Percentiles rank a stretch among this genome's conserved stretches.
phyloP scores from a whole-genome alignment of 1,140 invertebrate genomes.

The Temnothorax curvispinosus region DNA sequence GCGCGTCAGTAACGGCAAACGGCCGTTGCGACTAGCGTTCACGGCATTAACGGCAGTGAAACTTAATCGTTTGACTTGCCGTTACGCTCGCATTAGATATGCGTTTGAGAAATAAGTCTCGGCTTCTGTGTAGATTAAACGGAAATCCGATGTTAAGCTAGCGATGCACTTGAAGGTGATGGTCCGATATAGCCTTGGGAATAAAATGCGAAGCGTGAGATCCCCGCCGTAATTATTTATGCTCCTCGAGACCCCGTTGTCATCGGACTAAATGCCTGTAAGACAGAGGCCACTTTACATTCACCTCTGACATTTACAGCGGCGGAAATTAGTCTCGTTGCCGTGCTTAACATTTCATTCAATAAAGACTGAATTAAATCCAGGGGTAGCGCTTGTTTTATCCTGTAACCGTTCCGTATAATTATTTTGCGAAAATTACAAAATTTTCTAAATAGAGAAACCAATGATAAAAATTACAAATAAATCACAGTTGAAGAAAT shows the following conservation, averaged over 20 bases:
- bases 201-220: conserved; percentile 26
- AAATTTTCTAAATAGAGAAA: neutral
- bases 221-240: conserved; percentile 13
- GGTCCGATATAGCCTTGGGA: neutral
- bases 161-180: neutral
- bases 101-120: neutral
- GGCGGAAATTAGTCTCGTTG: conserved; percentile 19
- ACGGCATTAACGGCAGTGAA: neutral
- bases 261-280: conserved; percentile 10
- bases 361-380: conserved; percentile 10
- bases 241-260: conserved; percentile 6
- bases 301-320: conserved; percentile 9
- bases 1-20: conserved; percentile 28
- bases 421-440: neutral
- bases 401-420: neutral
- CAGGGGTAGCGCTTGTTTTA: neutral
- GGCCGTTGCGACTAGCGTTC: neutral
- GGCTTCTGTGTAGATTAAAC: neutral
- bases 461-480: neutral
- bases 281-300: conserved; percentile 15
- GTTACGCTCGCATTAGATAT: neutral
- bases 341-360: conserved; percentile 25
- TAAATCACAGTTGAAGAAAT: neutral
- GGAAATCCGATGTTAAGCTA: conserved; percentile 7
- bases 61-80: conserved; percentile 37